Evolutionary conservation across 1,140 invertebrate species (phyloP).

Genomic region (Drosophila ananassae): DNA sequence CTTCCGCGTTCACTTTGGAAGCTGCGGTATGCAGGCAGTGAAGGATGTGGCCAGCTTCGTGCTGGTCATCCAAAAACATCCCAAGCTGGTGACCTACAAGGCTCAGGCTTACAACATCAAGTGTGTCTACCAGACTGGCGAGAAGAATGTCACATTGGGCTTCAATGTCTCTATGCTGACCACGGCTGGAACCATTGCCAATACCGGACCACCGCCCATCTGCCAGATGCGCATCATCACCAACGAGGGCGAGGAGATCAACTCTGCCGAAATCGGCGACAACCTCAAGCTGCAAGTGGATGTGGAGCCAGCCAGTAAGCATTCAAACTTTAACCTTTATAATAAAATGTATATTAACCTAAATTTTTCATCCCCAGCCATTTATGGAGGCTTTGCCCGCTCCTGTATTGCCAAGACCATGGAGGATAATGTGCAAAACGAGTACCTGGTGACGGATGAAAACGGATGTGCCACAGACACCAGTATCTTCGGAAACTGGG

Average conservation of each 20-base stretch:
- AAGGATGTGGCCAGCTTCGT: conserved; percentile 96
- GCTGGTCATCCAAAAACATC: conserved; percentile 97
- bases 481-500: conserved; percentile 96
- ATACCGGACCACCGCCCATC: conserved; percentile 96
- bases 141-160: conserved; percentile 95
- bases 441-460: conserved; percentile 96
- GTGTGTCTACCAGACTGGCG: conserved; percentile 96
- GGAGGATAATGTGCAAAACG: conserved; percentile 94
- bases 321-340: conserved; percentile 52
- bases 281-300: conserved; percentile 95
- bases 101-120: conserved; percentile 97
- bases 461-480: conserved; percentile 97
- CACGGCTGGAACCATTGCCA: conserved; percentile 96
- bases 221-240: conserved; percentile 97
- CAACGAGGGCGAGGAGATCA: conserved; percentile 93
- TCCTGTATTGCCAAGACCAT: conserved; percentile 97
- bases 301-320: conserved; percentile 95
- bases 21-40: conserved; percentile 95
- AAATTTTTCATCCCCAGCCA: conserved; percentile 86
- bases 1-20: conserved; percentile 96
- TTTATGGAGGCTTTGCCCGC: conserved; percentile 96
- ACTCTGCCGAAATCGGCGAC: conserved; percentile 96
- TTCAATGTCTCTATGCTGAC: conserved; percentile 98
- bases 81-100: conserved; percentile 96
- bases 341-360: background rate